Evolutionary conservation across 2,113 vertebrate genomes (phyloP), one percentile per base, ranked within the genome.

Genomic region (Hirundichthys speculiger): DNA sequence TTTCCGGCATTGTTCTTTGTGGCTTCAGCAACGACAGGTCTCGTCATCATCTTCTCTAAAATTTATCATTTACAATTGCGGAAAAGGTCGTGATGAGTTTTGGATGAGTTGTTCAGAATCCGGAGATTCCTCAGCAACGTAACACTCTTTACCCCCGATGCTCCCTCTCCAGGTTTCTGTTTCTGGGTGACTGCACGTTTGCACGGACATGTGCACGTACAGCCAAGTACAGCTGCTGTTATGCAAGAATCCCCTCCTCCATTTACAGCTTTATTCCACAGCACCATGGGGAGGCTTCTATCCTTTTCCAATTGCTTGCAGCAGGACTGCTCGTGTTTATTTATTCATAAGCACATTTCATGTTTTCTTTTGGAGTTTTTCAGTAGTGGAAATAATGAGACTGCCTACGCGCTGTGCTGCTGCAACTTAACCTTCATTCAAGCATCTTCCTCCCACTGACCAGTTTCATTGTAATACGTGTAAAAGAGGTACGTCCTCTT

Each of bases 341-440:
- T 82, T 70, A 83, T 80, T 79, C 71, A 83, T 72, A 51, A 6
- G 38, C 69, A 51, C 20, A 51, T 82, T 80, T 83, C 73, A 82
- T 86, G 73, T 75, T 71, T 64, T 62, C 53, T 64, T 51, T 46
- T n/a, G 53, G 57, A 39, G 50, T 70, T 77, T 64, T 24, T 42
- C 60, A 22, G 59, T 16, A 0, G 25, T 61, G 61, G 55, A 54
- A 77, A 69, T 13, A 75, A 78, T 15, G 65, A 75, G 46, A 4
- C n/a, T 27, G 38, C 34, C n/a, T 41, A n/a, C n/a, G n/a, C 11
- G 51, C 14, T 13, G 46, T 11, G 5, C 11, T n/a, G n/a, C n/a
- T n/a, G n/a, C n/a, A n/a, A n/a, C n/a, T n/a, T n/a, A n/a, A n/a
- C n/a, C n/a, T n/a, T n/a, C 47, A 2, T 25, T 51, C 2, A 64